Base-by-base conservation (phyloP, 2,113 vertebrate genomes). In the Mormyrus lacerda region DNA sequence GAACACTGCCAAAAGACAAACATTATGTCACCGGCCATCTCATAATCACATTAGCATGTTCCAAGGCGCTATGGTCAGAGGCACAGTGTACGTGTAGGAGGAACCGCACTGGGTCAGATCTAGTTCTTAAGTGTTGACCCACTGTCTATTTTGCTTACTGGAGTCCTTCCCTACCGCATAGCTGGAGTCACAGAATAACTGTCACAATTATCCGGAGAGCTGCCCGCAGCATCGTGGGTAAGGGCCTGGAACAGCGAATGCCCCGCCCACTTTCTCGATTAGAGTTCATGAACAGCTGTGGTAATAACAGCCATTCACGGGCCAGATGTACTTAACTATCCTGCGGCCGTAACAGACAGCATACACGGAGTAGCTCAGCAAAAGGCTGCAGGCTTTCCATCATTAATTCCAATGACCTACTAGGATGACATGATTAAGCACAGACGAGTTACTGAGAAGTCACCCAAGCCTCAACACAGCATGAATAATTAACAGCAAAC, bases 401-500 rank as follows among this genome's bases (percentile, higher is more conserved):
- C 48, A 87, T 53, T 27, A 51, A 87, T 55, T 87, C 50, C 82
- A n/a, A 24, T 45, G 35, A 85, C 82, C 82, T 45, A 85, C 42
- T 85, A 35, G 44, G 24, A 45, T 85, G 24, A 45, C 82, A 85
- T 85, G 82, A 39, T 53, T 53, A 53, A 51, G 85, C 42, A 51
- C 83, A 31, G 27, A 35, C 82, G 48, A 91, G 87, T 48, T 87
- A 79, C 88, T 61, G 79, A 17, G 55, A 91, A 90, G 82, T 35
- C 87, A 53, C 84, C 13, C 35, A 85, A 61, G 79, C n/a, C 48
- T 89, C 0, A 53, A 90, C 89, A 90, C 48, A 50, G 69, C 39
- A 88, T 92, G n/a, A 93, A 92, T 94, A 91, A 93, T 91, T 89
- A 44, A 95, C 42, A 31, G 45, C 11, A 15, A 53, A 83, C 4